Percentiles rank a stretch among this genome's conserved stretches.
Conservation (phyloP, 2,113 vertebrate species). For the Triplophysa siluroides region DNA sequence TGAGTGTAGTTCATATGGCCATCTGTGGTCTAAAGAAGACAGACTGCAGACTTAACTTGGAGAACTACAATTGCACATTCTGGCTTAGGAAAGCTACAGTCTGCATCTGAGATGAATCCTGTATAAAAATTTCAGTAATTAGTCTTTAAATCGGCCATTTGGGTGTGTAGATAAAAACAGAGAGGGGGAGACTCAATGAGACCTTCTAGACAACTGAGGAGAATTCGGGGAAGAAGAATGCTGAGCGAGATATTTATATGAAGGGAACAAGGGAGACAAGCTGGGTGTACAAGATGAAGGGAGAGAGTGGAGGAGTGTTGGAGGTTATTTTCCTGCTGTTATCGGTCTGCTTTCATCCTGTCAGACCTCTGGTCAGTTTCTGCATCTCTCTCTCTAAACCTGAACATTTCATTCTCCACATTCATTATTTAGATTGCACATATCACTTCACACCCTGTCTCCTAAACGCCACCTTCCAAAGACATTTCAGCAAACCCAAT, state of each 20-base stretch:
- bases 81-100: background rate
- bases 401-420: background rate
- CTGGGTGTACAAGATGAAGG: background rate
- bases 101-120: background rate
- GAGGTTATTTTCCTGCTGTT: background rate
- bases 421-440: background rate
- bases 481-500: background rate
- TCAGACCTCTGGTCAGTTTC: constrained; percentile 9
- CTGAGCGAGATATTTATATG: constrained; percentile 3
- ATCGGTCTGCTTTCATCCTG: background rate
- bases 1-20: background rate
- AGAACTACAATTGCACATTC: background rate
- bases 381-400: background rate
- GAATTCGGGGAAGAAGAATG: constrained; percentile 1
- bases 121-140: background rate
- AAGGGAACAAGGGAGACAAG: background rate
- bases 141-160: background rate
- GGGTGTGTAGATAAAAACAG: constrained; percentile 18
- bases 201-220: background rate
- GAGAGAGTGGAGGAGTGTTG: constrained; percentile 10
- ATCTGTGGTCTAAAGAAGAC: background rate
- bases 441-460: too few species aligned
- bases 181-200: constrained; percentile 2
- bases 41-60: background rate
- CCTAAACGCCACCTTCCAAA: background rate